Percentiles rank a stretch among this genome's conserved stretches.
Conservation (phyloP, 2,797 vertebrate species). For the Galaxias olidus region DNA sequence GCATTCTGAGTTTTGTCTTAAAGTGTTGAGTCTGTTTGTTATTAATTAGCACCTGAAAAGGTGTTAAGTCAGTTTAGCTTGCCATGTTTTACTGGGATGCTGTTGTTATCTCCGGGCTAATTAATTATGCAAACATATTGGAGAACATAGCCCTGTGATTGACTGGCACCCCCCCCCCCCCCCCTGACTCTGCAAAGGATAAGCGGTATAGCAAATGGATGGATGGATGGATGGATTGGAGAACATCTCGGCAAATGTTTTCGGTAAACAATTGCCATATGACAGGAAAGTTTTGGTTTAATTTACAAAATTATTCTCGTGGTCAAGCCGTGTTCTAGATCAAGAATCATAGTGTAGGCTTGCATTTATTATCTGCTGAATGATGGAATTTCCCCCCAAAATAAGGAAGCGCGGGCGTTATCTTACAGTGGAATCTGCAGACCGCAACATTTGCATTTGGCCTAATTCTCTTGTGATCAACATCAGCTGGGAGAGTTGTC, state of each 20-base stretch:
- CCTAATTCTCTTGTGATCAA: constrained; percentile 6
- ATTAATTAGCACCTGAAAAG: constrained; percentile 24
- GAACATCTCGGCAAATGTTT: constrained; percentile 18
- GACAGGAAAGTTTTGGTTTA: not conserved
- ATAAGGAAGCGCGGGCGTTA: not conserved
- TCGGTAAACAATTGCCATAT: not conserved
- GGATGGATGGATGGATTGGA: no score
- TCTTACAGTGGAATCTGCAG: constrained; percentile 16
- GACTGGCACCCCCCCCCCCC: no score
- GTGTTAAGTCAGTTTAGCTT: constrained; percentile 15
- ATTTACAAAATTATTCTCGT: no score
- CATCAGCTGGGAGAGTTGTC: constrained; percentile 13
- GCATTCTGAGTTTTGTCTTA: no score
- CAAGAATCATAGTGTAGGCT: not conserved
- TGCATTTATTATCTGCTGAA: constrained; percentile 6
- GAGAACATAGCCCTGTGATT: no score
- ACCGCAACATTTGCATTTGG: constrained; percentile 13
- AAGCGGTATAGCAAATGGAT: no score
- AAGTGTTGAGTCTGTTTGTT: constrained; percentile 15
- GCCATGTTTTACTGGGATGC: not conserved
- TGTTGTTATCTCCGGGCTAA: constrained; percentile 17
- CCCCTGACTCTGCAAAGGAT: no score
- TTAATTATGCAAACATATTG: constrained; percentile 20
- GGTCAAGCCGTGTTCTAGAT: no score
- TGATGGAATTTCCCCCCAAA: constrained; percentile 17